Conservation (phyloP, 2,888 invertebrate genomes). For the Muscina levida region DNA sequence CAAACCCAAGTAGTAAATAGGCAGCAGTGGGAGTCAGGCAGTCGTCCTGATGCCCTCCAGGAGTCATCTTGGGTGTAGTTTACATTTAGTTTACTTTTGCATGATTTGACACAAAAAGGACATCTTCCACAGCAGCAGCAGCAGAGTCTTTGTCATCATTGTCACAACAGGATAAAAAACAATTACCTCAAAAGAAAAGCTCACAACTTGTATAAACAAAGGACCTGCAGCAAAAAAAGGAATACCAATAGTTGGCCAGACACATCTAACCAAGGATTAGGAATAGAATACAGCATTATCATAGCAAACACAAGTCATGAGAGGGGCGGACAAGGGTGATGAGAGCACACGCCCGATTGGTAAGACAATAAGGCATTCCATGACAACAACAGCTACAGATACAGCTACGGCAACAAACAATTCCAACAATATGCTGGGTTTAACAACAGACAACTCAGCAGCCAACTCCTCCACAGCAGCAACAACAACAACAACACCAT, state of each 20-base stretch:
- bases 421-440: slow-evolving; percentile 44
- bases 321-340: slow-evolving; percentile 53
- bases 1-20: too few species aligned
- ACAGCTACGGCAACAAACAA: slow-evolving; percentile 49
- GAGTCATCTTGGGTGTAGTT: slow-evolving; percentile 59
- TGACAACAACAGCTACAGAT: slow-evolving; percentile 56
- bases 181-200: slow-evolving; percentile 66
- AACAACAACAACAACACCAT: slow-evolving; percentile 48
- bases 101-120: slow-evolving; percentile 74
- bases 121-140: slow-evolving; percentile 21
- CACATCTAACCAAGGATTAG: slow-evolving; percentile 53
- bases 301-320: slow-evolving; percentile 48
- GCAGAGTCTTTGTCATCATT: slow-evolving; percentile 48
- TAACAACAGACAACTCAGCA: slow-evolving; percentile 64
- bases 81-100: slow-evolving; percentile 67
- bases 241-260: slow-evolving; percentile 46
- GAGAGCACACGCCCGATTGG: slow-evolving; percentile 44
- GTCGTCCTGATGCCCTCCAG: slow-evolving; percentile 67
- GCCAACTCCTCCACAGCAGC: slow-evolving; percentile 54
- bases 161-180: slow-evolving; percentile 68
- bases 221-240: not conserved
- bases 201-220: slow-evolving; percentile 38
- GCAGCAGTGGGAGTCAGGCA: too few species aligned
- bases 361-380: slow-evolving; percentile 29
- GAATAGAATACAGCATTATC: slow-evolving; percentile 40